Conservation (phyloP, 2,113 vertebrate species). For the Pitta sordida region DNA sequence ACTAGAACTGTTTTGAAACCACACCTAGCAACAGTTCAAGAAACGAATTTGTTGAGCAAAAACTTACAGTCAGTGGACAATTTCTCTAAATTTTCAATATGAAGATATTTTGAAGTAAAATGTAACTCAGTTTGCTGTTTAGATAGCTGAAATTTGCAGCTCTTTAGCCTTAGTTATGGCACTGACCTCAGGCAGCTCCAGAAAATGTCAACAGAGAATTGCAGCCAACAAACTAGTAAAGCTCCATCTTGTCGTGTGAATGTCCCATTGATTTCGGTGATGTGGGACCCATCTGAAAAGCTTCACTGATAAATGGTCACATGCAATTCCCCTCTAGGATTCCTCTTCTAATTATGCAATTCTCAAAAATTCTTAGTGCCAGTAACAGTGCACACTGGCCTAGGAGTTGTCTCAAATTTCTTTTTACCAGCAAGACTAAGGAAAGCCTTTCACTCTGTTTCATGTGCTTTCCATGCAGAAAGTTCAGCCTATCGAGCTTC, state of each 20-base stretch:
- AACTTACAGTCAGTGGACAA: neutral
- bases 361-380: neutral
- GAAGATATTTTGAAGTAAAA: neutral
- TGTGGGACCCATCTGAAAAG: neutral
- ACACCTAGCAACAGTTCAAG: constrained; percentile 56
- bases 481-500: neutral
- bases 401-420: neutral
- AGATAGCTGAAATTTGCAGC: neutral
- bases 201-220: neutral
- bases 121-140: neutral
- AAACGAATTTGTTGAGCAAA: neutral
- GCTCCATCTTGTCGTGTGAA: constrained; percentile 36
- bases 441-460: neutral
- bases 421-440: neutral
- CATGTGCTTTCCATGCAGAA: neutral
- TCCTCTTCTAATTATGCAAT: neutral
- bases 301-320: neutral
- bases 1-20: constrained; percentile 58
- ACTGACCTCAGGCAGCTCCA: constrained; percentile 12
- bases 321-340: neutral
- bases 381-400: neutral
- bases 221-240: constrained; percentile 34
- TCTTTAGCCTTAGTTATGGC: neutral
- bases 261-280: constrained; percentile 20
- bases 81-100: neutral